A percentile compares a stretch with the other conserved stretches of the same genome.
These are phyloP conservation scores for Pogoniulus pusillus DNA, from an alignment of 2,797 vertebrate species.

Conservation along the genomic window DNA sequence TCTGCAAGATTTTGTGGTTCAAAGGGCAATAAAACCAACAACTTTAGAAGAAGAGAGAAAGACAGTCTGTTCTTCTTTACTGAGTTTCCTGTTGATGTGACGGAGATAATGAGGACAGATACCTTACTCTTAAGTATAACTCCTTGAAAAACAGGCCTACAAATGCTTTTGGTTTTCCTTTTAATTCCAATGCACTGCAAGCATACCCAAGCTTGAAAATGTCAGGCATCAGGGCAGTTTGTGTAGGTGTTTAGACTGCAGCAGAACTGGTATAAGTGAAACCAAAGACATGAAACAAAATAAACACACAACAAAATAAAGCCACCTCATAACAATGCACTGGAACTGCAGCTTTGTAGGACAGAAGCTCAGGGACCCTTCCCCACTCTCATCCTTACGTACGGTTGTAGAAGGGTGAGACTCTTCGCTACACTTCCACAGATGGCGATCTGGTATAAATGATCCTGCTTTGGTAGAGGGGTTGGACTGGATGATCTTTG, in stretches of 20 bases:
- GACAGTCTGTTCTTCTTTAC: background rate
- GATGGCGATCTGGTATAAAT: background rate
- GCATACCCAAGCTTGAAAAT: background rate
- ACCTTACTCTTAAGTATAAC: background rate
- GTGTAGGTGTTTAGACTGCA: fast-evolving
- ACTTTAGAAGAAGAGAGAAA: background rate
- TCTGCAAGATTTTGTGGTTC: background rate
- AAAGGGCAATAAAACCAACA: background rate
- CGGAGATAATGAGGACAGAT: background rate
- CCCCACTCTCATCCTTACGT: background rate
- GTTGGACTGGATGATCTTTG: too few species aligned
- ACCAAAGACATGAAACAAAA: background rate
- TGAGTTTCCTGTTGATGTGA: background rate
- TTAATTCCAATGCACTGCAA: background rate
- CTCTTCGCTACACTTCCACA: background rate
- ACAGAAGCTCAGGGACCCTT: background rate
- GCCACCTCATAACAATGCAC: background rate
- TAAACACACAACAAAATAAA: background rate
- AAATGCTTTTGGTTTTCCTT: background rate
- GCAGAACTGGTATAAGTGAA: background rate
- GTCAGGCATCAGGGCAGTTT: background rate
- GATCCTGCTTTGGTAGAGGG: too few species aligned
- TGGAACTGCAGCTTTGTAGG: background rate
- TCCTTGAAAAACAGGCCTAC: background rate
- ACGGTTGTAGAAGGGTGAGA: fast-evolving